These are phyloP conservation scores for Polypterus senegalus DNA, from an alignment of 2,113 vertebrate genomes.

Conservation along the genomic window DNA sequence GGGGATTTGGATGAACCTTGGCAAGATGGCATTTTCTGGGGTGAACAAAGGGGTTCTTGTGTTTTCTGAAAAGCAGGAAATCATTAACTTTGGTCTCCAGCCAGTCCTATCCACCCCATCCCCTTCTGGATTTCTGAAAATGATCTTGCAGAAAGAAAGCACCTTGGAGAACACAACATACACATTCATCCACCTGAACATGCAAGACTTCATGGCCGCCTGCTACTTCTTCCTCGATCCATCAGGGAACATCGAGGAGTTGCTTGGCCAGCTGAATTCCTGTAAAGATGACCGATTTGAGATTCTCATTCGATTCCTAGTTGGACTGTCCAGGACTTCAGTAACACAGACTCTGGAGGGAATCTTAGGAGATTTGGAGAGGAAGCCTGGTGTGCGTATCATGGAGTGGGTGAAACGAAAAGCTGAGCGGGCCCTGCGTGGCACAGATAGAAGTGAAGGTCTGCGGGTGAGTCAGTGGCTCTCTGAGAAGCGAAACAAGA, in stretches of 20 bases:
- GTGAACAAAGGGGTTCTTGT: not conserved
- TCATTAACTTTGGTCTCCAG: not conserved
- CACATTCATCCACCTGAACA: constrained; percentile 18
- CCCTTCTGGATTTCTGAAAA: constrained; percentile 1
- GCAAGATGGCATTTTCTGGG: not conserved
- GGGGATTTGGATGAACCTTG: not conserved
- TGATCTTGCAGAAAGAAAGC: not conserved
- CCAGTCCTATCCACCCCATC: not conserved
- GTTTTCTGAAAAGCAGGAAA: not conserved
- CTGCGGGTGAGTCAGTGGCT: constrained; percentile 5
- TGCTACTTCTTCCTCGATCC: constrained; percentile 11
- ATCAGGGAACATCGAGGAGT: not conserved
- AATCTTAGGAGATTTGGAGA: not conserved
- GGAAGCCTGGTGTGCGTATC: not conserved
- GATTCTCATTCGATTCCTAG: constrained; percentile 18
- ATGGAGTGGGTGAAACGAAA: not conserved
- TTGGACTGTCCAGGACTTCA: constrained; percentile 7
- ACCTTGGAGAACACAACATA: not conserved
- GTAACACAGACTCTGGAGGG: constrained; percentile 2
- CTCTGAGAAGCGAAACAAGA: constrained; percentile 9
- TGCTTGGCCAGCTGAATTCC: not conserved
- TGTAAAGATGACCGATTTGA: not conserved
- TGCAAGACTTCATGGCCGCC: constrained; percentile 25
- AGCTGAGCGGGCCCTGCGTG: accelerated
- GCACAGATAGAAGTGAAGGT: not conserved